These are phyloP conservation scores for Nestor notabilis DNA, from an alignment of 2,113 vertebrate genomes.

Conservation along the genomic window DNA sequence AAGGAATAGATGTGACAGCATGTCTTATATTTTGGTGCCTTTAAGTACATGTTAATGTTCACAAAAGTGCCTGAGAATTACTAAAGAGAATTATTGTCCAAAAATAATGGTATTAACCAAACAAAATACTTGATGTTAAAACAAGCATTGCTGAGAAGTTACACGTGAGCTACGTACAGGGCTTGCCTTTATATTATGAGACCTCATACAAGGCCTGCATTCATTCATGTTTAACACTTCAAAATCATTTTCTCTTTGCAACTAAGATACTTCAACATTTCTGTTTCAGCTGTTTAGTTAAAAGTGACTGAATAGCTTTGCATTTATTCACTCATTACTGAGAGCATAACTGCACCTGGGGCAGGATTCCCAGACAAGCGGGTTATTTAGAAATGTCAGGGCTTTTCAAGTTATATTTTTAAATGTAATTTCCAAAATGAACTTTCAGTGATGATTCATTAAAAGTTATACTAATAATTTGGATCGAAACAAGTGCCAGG, in stretches of 20 bases:
- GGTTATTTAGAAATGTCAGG: conserved; percentile 40
- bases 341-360: background rate
- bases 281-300: background rate
- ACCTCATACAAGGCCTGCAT: background rate
- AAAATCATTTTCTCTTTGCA: background rate
- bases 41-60: background rate
- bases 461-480: background rate
- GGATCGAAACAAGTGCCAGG: background rate
- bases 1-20: background rate
- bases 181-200: background rate
- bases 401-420: background rate
- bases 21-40: background rate
- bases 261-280: background rate
- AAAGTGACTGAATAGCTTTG: background rate
- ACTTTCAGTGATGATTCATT: background rate
- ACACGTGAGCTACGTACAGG: background rate
- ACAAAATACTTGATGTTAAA: background rate
- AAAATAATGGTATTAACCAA: background rate
- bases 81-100: background rate
- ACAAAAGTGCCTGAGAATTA: background rate
- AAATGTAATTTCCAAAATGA: conserved; percentile 3
- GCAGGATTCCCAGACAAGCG: conserved; percentile 16
- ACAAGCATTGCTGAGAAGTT: background rate
- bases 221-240: background rate
- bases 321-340: background rate